Percentiles rank a stretch among this genome's conserved stretches.
These are phyloP conservation scores for Ficedula albicollis DNA, from an alignment of 2,797 vertebrate species.

Conservation along the genomic window DNA sequence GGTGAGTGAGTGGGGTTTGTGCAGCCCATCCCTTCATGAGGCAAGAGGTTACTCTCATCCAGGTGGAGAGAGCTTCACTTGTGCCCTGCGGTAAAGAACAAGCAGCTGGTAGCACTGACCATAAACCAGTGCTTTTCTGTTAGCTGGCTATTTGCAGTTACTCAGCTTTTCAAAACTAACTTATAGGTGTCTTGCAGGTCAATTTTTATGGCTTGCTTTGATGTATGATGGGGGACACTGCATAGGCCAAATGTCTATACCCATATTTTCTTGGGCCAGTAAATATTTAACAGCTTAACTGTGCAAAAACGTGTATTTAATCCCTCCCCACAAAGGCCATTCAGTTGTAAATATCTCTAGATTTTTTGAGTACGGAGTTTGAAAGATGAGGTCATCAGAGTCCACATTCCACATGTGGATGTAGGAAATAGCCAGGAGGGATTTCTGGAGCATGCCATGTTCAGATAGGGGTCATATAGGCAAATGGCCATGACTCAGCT, in stretches of 20 bases:
- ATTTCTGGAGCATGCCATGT: rapidly evolving
- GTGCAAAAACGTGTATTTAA: background rate
- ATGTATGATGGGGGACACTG: too few species aligned
- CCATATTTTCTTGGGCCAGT: background rate
- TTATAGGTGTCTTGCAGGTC: background rate
- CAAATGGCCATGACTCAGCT: background rate
- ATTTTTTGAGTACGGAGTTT: background rate
- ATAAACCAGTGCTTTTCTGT: background rate
- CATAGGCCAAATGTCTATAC: background rate
- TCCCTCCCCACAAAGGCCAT: background rate
- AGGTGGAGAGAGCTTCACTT: background rate
- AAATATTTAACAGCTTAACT: background rate
- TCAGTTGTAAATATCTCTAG: background rate
- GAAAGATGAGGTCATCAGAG: background rate
- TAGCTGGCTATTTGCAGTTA: background rate
- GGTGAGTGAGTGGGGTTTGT: background rate
- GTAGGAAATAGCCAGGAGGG: background rate
- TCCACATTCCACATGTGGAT: background rate
- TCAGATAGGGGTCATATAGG: background rate
- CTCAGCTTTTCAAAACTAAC: background rate
- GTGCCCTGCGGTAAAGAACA: background rate
- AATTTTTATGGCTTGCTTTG: background rate
- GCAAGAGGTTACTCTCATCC: background rate
- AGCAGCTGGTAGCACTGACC: background rate
- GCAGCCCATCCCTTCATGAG: background rate